Base-by-base conservation (phyloP, 2,888 invertebrate species). In the Torymus tubicola region DNA sequence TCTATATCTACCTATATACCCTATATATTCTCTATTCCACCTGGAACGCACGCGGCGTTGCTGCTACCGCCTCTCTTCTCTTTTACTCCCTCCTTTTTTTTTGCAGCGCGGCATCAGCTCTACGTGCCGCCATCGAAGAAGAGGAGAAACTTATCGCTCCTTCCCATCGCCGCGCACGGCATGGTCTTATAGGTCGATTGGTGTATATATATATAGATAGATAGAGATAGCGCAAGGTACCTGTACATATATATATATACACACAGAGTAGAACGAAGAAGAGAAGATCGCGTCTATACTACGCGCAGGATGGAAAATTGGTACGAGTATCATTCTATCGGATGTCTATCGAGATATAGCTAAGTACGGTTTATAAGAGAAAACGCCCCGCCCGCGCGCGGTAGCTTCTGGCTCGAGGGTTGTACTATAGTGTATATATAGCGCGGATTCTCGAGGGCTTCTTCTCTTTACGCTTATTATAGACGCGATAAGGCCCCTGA, bases 301-400 rank as follows among this genome's bases (percentile, higher is more conserved):
- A 65, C 71, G 68, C 57, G 55, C n/a, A n/a, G 68, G 72, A 77
- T 72, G 61, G 81, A 81, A 77, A 81, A 81, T 81, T 81, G 81
- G 72, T 77, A 80, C 72, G 77, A 77, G 63, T 81, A 76, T 77
- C 77, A 67, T 77, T 81, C 72, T 68, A 77, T 81, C 77, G 55
- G 64, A 72, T 72, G 72, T 72, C 81, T 53, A 64, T 68, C 81
- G 72, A 72, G 71, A 75, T 75, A 71, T 75, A 70, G 65, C 42
- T 67, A 64, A 70, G 65, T 63, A 57, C 73, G 63, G n/a, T 60
- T 79, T 73, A 67, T 58, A 68, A 42, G 42, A 42, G 42, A 42
- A 57, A 69, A 53, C 8, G 16, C 24, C 42, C 42, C 31, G 16
- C 64, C 55, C 1, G 52, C 16, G 53, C 12, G 12, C 14, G 14